Conservation (phyloP, 2,113 vertebrate species). For the Phainopepla nitens region DNA sequence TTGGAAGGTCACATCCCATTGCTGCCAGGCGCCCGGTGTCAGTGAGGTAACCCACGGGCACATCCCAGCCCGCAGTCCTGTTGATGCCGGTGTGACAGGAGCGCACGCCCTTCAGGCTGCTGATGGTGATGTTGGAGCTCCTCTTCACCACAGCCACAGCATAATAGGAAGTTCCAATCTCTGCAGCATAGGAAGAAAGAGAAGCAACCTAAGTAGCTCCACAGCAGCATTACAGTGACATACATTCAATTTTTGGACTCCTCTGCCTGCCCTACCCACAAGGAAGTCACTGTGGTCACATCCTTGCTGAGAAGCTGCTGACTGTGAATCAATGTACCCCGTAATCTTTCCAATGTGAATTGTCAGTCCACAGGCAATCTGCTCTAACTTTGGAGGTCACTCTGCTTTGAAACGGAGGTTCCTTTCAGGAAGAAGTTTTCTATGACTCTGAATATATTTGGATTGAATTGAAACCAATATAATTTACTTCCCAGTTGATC, state of each 20-base stretch:
- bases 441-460: not conserved
- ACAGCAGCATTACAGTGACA: not conserved
- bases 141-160: constrained; percentile 87
- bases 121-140: constrained; percentile 76
- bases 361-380: not conserved
- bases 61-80: constrained; percentile 88
- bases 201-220: not conserved
- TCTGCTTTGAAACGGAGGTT: not conserved
- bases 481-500: not conserved
- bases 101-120: constrained; percentile 74
- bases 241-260: not conserved
- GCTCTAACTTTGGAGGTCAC: not conserved
- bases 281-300: not conserved
- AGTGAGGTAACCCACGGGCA: constrained; percentile 86
- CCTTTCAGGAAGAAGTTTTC: not conserved
- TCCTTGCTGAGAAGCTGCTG: not conserved
- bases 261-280: not conserved
- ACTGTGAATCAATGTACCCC: not conserved
- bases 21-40: constrained; percentile 84
- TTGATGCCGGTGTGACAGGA: constrained; percentile 92
- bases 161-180: constrained; percentile 79
- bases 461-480: not conserved
- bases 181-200: not conserved
- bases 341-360: not conserved
- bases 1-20: constrained; percentile 81